A percentile compares a stretch with the other conserved stretches of the same genome.
Conservation (phyloP, 2,888 invertebrate genomes). For the Spilosoma lubricipeda region DNA sequence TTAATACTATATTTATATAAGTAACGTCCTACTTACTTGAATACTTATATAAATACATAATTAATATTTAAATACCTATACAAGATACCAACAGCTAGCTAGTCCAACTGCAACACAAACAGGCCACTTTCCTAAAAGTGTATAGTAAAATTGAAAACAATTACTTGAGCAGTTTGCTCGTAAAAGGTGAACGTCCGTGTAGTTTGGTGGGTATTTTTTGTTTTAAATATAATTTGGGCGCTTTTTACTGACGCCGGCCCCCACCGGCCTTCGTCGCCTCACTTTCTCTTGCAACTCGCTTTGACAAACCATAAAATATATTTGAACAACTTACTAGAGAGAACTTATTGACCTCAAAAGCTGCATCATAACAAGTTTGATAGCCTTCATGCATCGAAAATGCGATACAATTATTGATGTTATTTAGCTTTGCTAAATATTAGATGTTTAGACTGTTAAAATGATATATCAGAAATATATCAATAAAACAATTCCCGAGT, state of each 20-base stretch:
- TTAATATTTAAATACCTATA: not conserved
- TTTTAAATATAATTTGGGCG: slow-evolving; percentile 60
- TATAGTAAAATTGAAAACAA: slow-evolving; percentile 45
- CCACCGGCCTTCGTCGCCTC: slow-evolving; percentile 48
- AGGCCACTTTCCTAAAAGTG: slow-evolving; percentile 31
- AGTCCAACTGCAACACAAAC: slow-evolving; percentile 3
- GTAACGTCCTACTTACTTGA: not conserved
- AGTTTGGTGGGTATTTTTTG: slow-evolving; percentile 58
- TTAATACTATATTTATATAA: not conserved
- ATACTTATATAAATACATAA: not conserved
- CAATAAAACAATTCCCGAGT: not conserved
- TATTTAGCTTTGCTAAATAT: slow-evolving; percentile 22
- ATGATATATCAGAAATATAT: not conserved
- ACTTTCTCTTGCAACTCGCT: slow-evolving; percentile 65
- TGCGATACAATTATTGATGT: slow-evolving; percentile 14
- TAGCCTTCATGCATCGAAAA: slow-evolving; percentile 37
- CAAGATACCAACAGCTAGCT: not conserved
- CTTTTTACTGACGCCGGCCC: slow-evolving; percentile 52
- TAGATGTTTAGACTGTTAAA: not conserved
- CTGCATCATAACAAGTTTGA: slow-evolving; percentile 25
- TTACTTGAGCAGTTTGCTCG: slow-evolving; percentile 41
- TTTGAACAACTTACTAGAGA: slow-evolving; percentile 44
- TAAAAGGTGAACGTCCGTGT: slow-evolving; percentile 60
- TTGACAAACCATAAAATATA: slow-evolving; percentile 61
- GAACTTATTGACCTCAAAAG: slow-evolving; percentile 49